Evolutionary conservation across 2,113 vertebrate genomes (phyloP).

Genomic region (Tragelaphus buxtoni): DNA sequence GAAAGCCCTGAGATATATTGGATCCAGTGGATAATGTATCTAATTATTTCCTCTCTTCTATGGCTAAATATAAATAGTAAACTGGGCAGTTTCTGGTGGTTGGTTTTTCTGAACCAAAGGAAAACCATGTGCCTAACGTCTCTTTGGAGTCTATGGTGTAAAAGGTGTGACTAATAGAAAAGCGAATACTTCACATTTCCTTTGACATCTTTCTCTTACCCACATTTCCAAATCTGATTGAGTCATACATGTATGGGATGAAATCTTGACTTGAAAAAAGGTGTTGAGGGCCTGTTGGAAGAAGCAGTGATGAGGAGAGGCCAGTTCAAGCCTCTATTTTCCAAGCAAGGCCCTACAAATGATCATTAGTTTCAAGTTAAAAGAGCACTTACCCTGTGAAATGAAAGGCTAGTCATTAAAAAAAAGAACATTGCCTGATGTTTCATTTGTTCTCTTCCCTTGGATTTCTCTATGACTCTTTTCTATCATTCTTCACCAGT

Average conservation of each 20-base stretch:
- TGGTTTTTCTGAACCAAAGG: conserved; percentile 68
- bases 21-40: not conserved
- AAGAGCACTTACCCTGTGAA: conserved; percentile 17
- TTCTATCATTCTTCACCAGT: not conserved
- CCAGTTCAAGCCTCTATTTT: conserved; percentile 48
- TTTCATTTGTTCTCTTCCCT: not conserved
- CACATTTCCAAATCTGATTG: conserved; percentile 74
- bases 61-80: conserved; percentile 29
- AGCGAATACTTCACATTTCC: conserved; percentile 51
- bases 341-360: conserved; percentile 32
- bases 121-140: conserved; percentile 30
- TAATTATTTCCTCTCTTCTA: conserved; percentile 41
- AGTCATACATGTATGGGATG: conserved; percentile 69
- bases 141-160: not conserved
- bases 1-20: not conserved
- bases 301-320: conserved; percentile 55
- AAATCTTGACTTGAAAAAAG: conserved; percentile 69
- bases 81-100: conserved; percentile 51
- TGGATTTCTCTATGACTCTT: conserved; percentile 22
- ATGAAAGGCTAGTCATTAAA: not conserved
- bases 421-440: not conserved
- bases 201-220: conserved; percentile 70
- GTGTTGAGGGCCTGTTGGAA: conserved; percentile 65
- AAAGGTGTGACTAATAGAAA: conserved; percentile 61
- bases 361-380: not conserved